Evolutionary conservation across 2,888 invertebrate species (phyloP), one percentile per base, ranked within the genome.

Genomic region (Eilema depressum): DNA sequence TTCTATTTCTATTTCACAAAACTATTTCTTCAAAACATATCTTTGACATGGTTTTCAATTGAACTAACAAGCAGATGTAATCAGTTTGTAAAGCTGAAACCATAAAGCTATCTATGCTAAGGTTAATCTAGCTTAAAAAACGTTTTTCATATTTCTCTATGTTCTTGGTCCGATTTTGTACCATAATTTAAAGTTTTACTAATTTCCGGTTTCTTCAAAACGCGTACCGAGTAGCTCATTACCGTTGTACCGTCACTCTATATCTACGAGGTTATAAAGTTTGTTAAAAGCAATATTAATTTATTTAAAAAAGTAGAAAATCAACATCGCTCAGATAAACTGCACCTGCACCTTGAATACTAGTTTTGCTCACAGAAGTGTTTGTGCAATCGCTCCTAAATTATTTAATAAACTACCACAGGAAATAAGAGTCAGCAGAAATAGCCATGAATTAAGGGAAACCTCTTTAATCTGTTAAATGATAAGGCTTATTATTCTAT

Each of bases 241-340:
- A 53, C 53, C 53, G 47, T 20, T n/a, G 53, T 53, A 53, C 53
- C 53, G n/a, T 53, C 53, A 53, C 53, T 53, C 53, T 53, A n/a
- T 53, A 53, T 53, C 53, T 53, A 53, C 10, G n/a, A 53, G 53
- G 53, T 53, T 53, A 53, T 53, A 53, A 53, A 53, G 53, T 53
- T 53, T 53, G 53, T n/a, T 53, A 63, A 41, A 25, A 47, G 26
- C 47, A 10, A 17, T 30, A 63, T 41, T 67, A 67, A 20, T 53
- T 53, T 53, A 53, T 53, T 53, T 53, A 53, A 53, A 53, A 53
- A 53, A n/a, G 53, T 53, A n/a, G 63, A 63, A 63, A 37, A 23
- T 63, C 41, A 37, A 41, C 30, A 61, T 28, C 61, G 61, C 28
- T 61, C 53, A 53, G 53, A 53, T 53, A 53, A 53, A 53, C 53